Base-by-base conservation (phyloP, 2,113 vertebrate species). In the Silurus glanis region DNA sequence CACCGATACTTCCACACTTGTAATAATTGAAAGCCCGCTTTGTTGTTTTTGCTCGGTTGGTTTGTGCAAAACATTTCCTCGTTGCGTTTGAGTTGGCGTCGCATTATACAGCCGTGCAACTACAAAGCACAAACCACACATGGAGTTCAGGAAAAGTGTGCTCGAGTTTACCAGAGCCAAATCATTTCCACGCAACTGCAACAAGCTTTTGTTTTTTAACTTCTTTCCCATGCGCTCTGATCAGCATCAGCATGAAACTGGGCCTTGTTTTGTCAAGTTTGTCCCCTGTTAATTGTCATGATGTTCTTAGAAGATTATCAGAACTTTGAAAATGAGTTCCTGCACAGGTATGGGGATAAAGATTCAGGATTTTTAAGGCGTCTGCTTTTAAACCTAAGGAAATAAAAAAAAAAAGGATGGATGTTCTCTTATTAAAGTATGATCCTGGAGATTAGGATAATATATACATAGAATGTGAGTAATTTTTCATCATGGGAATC, bases 51-150 rank as follows among this genome's bases (percentile, higher is more conserved):
- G 9, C 51, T 83, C 49, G 12, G 62, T 6, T 21, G 25, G 37
- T 51, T 75, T 84, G 21, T 84, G 55, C 67, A 23, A 72, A 59
- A 72, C 82, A 25, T 53, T 58, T 53, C 64, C 64, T 56, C 25
- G 9, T 37, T 53, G 72, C 59, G 82, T 55, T 58, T 58, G 67
- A 58, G 47, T 82, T 64, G 80, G 59, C 80, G 1, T 17, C 49
- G 51, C 80, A 53, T 82, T n/a, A 82, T 51, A 82, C 80, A 62
- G 19, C 10, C 16, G 14, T 28, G 37, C 3, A 6, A 37, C 55
- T 59, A 80, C 53, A 58, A 28, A 80, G 16, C 28, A 10, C 53
- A 19, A 79, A 83, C 49, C 47, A 1, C 62, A 69, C 25, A 37
- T 25, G 3, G 64, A 84, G 69, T 62, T 75, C 17, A 75, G 37